Conservation (phyloP, 1,140 invertebrate genomes). For the Eumaeus atala region DNA sequence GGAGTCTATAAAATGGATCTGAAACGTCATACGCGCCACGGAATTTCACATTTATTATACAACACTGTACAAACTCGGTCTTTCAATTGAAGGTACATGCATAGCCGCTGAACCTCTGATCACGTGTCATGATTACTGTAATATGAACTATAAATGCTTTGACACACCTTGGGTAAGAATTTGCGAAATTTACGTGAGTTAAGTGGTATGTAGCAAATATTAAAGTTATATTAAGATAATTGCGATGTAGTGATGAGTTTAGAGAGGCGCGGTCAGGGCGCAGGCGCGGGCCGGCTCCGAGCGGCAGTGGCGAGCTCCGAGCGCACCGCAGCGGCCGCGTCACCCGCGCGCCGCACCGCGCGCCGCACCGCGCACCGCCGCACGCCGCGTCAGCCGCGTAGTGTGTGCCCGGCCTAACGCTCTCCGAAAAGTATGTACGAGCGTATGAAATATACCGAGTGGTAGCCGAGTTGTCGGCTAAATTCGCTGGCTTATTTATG, state of each 20-base stretch:
- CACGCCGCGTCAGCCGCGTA: constrained; percentile 10
- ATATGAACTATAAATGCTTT: too few relatives aligned
- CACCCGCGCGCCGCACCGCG: too few relatives aligned
- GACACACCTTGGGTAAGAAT: neutral
- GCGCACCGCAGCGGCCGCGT: constrained; percentile 2
- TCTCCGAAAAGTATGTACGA: neutral
- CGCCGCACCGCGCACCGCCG: constrained; percentile 16
- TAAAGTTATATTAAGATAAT: constrained; percentile 9
- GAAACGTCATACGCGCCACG: too few relatives aligned
- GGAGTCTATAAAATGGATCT: too few relatives aligned
- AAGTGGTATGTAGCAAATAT: neutral
- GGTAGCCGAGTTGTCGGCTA: neutral
- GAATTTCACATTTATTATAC: too few relatives aligned
- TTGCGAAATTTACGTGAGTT: neutral
- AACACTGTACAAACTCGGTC: too few relatives aligned
- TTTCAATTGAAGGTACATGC: too few relatives aligned
- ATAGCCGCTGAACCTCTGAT: too few relatives aligned
- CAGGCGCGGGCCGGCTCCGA: constrained; percentile 11
- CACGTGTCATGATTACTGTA: too few relatives aligned
- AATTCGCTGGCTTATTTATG: constrained; percentile 1
- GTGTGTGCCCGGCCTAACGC: constrained; percentile 11
- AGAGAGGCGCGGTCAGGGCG: neutral
- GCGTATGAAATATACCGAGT: neutral
- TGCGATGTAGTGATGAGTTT: neutral
- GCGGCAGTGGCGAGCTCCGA: constrained; percentile 17